These are phyloP conservation scores for Drosophila ohnishii DNA, from an alignment of 1,140 invertebrate species.

Conservation along the genomic window DNA sequence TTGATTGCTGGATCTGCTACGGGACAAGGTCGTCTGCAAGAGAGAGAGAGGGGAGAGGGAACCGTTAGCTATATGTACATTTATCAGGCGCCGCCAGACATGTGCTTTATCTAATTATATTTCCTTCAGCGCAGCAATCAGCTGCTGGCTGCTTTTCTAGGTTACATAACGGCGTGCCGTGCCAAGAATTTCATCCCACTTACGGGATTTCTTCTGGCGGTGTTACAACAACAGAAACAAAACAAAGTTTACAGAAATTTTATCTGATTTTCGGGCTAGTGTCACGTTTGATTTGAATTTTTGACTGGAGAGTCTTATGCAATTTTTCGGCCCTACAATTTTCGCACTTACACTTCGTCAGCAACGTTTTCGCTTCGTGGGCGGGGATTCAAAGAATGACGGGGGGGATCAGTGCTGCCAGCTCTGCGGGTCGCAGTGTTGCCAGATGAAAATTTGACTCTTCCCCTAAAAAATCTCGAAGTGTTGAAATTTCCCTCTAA, in stretches of 20 bases:
- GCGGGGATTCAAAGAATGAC: conserved; percentile 32
- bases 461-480: too few species aligned
- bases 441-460: too few species aligned
- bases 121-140: conserved; percentile 42
- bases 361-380: conserved; percentile 31
- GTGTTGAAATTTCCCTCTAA: too few species aligned
- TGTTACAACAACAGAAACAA: not conserved
- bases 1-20: conserved; percentile 27
- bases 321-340: conserved; percentile 30
- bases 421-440: too few species aligned
- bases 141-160: conserved; percentile 57
- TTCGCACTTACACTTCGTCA: conserved; percentile 48
- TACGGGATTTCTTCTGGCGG: not conserved
- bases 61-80: conserved; percentile 5
- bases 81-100: conserved; percentile 31
- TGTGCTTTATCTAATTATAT: conserved; percentile 60
- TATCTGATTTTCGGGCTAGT: not conserved
- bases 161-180: conserved; percentile 75
- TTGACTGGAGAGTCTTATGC: conserved; percentile 23
- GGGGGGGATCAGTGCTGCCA: not conserved
- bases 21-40: conserved; percentile 32
- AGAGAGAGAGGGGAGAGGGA: not conserved
- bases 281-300: conserved; percentile 2
- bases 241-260: conserved; percentile 17
- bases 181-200: conserved; percentile 23